Evolutionary conservation across 1,140 invertebrate species (phyloP), one percentile per base, ranked within the genome.

Genomic region (Euwallacea similis): DNA sequence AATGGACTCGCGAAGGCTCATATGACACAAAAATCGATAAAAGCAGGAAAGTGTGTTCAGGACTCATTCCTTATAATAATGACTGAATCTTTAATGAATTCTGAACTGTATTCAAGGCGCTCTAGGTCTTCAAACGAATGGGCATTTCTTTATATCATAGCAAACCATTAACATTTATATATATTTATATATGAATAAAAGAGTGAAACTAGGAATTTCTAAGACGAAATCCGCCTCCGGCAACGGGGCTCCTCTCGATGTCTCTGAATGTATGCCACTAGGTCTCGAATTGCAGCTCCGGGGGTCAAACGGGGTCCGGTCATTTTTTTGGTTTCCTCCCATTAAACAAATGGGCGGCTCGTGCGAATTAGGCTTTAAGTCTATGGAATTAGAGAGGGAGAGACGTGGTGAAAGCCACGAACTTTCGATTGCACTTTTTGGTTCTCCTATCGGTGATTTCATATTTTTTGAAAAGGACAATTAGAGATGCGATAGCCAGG

Each of bases 181-280:
- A 6, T 15, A 15, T 53, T 53, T 6, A 11, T 15, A 53, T 53
- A 15, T 6, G 11, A 7, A 53, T 53, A 6, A 6, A 53, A 11
- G 15, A 53, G 15, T 15, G 4, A 53, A 53, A 9, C 15, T 53
- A 53, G 50, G 3, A 53, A 53, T 15, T n/a, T 53, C 11, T 15
- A 53, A 53, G 50, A 15, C 6, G 11, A n/a, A 15, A 53, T 8
- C 50, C 6, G 11, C 11, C 3, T 53, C 11, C 11, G 15, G 50
- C 50, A 9, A 6, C 6, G 50, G 4, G 50, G 11, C 15, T 53
- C 15, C 8, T n/a, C 11, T 53, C 11, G 11, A 53, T 11, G 4
- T 58, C 21, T 21, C 42, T 42, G 33, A 33, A 59, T 59, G 13
- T 61, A 42, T 61, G 59, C 59, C 59, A 61, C 21, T 61, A 42